These are phyloP conservation scores for Xenopus laevis DNA, from an alignment of 2,113 vertebrate species.

Conservation along the genomic window DNA sequence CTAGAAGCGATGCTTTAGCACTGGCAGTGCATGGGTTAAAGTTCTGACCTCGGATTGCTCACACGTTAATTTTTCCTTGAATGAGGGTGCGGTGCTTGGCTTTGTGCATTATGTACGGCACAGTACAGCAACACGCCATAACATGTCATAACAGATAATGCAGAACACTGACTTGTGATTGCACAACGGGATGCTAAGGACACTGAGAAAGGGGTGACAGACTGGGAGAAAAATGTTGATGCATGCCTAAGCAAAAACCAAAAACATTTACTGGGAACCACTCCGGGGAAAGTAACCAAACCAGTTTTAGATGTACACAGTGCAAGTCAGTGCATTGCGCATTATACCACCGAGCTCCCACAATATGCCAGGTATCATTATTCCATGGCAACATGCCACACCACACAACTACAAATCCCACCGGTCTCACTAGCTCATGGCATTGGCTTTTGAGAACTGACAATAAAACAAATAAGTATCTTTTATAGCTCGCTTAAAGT, in stretches of 20 bases:
- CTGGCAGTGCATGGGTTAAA: neutral
- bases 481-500: too few relatives aligned
- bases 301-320: neutral
- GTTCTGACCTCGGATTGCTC: neutral
- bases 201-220: conserved; percentile 58
- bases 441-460: too few relatives aligned
- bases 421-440: too few relatives aligned
- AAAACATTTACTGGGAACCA: neutral
- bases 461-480: too few relatives aligned
- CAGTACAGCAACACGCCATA: conserved; percentile 23
- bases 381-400: too few relatives aligned
- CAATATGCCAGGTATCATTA: too few relatives aligned
- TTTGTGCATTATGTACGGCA: conserved; percentile 26
- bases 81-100: conserved; percentile 32
- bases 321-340: too few relatives aligned
- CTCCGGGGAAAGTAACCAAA: neutral
- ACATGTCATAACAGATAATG: conserved; percentile 24
- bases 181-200: conserved; percentile 59
- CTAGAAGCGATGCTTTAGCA: neutral
- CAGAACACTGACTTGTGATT: conserved; percentile 40
- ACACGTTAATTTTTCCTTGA: conserved; percentile 11
- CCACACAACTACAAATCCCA: too few relatives aligned
- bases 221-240: conserved; percentile 59
- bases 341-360: too few relatives aligned
- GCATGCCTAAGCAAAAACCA: conserved; percentile 57